These are phyloP conservation scores for Blastobasis lacticolella DNA, from an alignment of 2,888 invertebrate species.

Conservation along the genomic window DNA sequence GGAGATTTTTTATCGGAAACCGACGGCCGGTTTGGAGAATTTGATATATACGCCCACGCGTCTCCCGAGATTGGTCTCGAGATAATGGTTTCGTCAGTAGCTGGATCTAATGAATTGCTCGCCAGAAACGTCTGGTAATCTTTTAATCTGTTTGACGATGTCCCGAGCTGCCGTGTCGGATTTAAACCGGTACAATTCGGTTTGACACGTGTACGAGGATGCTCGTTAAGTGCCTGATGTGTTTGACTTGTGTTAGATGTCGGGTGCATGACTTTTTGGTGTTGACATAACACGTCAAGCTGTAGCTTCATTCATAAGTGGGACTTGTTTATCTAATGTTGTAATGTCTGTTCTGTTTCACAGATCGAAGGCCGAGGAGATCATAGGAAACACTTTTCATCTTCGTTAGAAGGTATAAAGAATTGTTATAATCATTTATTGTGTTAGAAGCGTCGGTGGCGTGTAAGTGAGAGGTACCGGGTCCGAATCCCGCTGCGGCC, in stretches of 20 bases:
- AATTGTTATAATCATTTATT: no score
- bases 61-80: conserved; percentile 18
- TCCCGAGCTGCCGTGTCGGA: neutral
- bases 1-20: conserved; percentile 22
- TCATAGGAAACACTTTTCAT: no score
- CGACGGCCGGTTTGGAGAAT: conserved; percentile 26
- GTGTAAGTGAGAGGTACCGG: no score
- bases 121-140: neutral
- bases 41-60: conserved; percentile 35
- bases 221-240: neutral
- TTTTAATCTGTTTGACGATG: neutral
- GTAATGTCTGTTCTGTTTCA: no score
- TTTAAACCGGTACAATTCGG: neutral
- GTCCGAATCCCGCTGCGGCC: no score
- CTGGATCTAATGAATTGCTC: conserved; percentile 2
- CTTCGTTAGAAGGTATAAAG: no score
- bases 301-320: no score
- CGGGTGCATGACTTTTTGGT: no score
- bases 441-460: no score
- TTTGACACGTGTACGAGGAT: neutral
- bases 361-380: no score
- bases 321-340: no score
- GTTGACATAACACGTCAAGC: no score
- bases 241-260: neutral
- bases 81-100: conserved; percentile 21